phyloP scores from a whole-genome alignment of 2,888 invertebrate genomes.

The Osmoderma eremita region DNA sequence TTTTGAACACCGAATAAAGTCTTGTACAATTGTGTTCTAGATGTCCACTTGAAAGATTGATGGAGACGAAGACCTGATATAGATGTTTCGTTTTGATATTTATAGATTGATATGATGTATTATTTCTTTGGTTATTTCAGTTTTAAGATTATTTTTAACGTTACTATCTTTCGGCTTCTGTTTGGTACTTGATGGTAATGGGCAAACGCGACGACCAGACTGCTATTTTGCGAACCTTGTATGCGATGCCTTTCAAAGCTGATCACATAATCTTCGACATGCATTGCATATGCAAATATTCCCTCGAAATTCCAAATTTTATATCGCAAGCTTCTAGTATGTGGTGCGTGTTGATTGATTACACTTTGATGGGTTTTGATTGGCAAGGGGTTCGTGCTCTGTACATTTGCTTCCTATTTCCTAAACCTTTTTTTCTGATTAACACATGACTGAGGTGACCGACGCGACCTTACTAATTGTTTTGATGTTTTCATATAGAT shows the following conservation, averaged over 20 bases:
- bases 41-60: conserved; percentile 53
- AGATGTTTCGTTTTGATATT: conserved; percentile 45
- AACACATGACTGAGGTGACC: conserved; percentile 27
- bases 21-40: conserved; percentile 56
- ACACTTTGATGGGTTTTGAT: conserved; percentile 58
- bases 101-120: conserved; percentile 22
- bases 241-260: conserved; percentile 59
- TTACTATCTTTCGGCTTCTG: conserved; percentile 22
- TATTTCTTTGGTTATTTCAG: conserved; percentile 25
- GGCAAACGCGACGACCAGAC: conserved; percentile 64
- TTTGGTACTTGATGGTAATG: conserved; percentile 58
- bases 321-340: background rate
- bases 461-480: conserved; percentile 34
- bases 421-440: conserved; percentile 43
- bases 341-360: conserved; percentile 51
- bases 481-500: conserved; percentile 35
- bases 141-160: conserved; percentile 11
- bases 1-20: conserved; percentile 44
- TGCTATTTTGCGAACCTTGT: conserved; percentile 57
- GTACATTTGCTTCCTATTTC: conserved; percentile 64
- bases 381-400: conserved; percentile 61
- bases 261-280: conserved; percentile 54
- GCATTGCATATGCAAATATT: conserved; percentile 9
- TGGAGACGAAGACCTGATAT: conserved; percentile 54
- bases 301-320: background rate